These are phyloP conservation scores for Cylindroiulus punctatus DNA, from an alignment of 2,888 invertebrate species.

Conservation along the genomic window DNA sequence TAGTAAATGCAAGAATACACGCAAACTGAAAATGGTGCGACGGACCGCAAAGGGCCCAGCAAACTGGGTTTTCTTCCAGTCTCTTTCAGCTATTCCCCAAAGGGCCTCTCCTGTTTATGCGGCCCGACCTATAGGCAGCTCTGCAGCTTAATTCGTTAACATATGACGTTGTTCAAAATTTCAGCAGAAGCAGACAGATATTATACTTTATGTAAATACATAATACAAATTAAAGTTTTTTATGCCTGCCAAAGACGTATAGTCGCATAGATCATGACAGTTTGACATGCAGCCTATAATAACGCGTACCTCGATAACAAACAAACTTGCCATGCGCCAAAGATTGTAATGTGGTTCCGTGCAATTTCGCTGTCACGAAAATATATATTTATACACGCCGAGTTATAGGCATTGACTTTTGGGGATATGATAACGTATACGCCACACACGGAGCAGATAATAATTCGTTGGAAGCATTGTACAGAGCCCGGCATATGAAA, in stretches of 20 bases:
- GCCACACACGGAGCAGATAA: constrained; percentile 19
- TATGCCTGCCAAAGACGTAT: constrained; percentile 15
- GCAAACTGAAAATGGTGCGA: neutral
- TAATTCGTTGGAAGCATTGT: constrained; percentile 37
- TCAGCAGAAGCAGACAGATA: constrained; percentile 37
- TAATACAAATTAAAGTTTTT: constrained; percentile 46
- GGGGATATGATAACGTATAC: constrained; percentile 40
- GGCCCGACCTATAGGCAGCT: constrained; percentile 11
- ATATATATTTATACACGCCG: constrained; percentile 45
- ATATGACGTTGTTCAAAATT: constrained; percentile 17
- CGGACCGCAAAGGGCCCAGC: neutral
- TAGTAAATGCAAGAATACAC: neutral
- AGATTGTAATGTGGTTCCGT: constrained; percentile 45
- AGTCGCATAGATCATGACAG: constrained; percentile 33
- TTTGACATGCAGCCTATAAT: constrained; percentile 33
- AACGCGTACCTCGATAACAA: constrained; percentile 40
- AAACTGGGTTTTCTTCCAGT: neutral
- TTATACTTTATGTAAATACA: constrained; percentile 45
- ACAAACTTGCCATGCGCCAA: constrained; percentile 39
- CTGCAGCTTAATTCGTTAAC: constrained; percentile 9
- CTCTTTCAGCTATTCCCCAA: constrained; percentile 4
- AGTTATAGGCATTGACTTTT: constrained; percentile 36
- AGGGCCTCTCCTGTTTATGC: constrained; percentile 1
- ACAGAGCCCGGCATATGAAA: constrained; percentile 46
- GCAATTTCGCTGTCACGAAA: constrained; percentile 47